Percentiles rank a stretch among this genome's conserved stretches.
phyloP scores from a whole-genome alignment of 2,113 vertebrate genomes.

The Oreamnos americanus region DNA sequence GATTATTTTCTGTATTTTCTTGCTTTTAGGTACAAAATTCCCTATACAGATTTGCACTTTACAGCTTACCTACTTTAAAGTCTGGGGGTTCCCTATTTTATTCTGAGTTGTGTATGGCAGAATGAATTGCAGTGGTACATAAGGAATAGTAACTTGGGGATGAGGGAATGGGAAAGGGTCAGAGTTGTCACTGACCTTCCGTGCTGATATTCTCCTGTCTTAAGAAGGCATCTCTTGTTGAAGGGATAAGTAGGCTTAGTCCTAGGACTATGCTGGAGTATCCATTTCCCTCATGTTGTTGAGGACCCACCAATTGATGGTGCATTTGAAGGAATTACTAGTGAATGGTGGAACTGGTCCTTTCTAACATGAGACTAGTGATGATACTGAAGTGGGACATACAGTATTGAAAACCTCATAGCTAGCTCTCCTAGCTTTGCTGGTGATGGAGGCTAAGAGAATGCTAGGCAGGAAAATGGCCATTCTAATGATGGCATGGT shows the following conservation, averaged over 20 bases:
- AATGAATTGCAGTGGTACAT: neutral
- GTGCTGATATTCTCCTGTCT: neutral
- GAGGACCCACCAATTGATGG: neutral
- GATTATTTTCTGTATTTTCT: neutral
- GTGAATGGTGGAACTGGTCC: neutral
- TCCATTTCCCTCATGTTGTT: neutral
- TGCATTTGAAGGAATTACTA: neutral
- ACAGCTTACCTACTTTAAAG: neutral
- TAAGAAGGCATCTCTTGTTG: neutral
- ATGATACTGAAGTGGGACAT: neutral
- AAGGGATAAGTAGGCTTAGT: neutral
- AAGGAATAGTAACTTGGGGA: neutral
- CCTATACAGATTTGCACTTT: neutral
- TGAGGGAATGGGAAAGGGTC: neutral
- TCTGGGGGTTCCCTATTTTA: neutral
- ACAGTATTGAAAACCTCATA: neutral
- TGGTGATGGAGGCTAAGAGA: neutral
- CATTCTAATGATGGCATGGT: neutral
- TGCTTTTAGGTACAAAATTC: neutral
- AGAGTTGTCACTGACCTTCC: neutral
- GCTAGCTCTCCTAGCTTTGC: neutral
- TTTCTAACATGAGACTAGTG: neutral
- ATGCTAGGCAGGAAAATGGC: neutral
- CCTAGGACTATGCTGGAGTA: no score
- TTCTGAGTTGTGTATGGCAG: neutral